phyloP scores from a whole-genome alignment of 1,140 invertebrate species.

The Platyura marginata region DNA sequence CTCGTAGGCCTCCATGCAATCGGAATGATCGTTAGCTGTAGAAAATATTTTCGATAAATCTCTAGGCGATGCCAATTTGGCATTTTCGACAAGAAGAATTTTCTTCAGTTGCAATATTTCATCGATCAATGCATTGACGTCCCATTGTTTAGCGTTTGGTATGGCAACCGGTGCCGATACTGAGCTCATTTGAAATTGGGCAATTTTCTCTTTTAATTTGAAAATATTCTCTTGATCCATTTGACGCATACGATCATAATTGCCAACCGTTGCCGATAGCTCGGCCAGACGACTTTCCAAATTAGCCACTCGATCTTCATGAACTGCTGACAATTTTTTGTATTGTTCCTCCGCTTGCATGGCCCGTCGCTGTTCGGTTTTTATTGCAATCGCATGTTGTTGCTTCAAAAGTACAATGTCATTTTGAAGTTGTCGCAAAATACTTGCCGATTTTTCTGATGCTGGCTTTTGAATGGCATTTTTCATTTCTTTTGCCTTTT shows the following conservation, averaged over 20 bases:
- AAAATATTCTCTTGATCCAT: conserved; percentile 58
- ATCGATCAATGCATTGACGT: conserved; percentile 22
- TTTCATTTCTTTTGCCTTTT: conserved; percentile 32
- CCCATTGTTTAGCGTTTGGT: conserved; percentile 4
- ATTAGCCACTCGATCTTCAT: conserved; percentile 56
- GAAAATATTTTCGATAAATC: conserved; percentile 30
- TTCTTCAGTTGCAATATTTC: conserved; percentile 35
- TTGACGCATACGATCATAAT: conserved; percentile 52
- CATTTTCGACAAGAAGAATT: conserved; percentile 30
- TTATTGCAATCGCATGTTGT: conserved; percentile 42
- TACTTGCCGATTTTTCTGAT: conserved; percentile 33
- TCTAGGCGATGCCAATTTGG: conserved; percentile 29
- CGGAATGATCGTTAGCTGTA: conserved; percentile 7
- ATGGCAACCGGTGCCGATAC: background rate
- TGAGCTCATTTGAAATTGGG: background rate
- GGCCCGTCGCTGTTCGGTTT: conserved; percentile 24
- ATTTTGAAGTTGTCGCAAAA: conserved; percentile 44
- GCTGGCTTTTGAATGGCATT: conserved; percentile 26
- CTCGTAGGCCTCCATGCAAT: conserved; percentile 31
- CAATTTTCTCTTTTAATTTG: conserved; percentile 38
- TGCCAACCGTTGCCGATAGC: conserved; percentile 57
- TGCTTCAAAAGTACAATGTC: conserved; percentile 53
- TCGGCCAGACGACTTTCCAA: conserved; percentile 64
- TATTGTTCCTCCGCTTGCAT: conserved; percentile 46
- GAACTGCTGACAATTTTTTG: conserved; percentile 38